Evolutionary conservation across 2,113 vertebrate species (phyloP), one percentile per base, ranked within the genome.

Genomic region (Lanius collurio): DNA sequence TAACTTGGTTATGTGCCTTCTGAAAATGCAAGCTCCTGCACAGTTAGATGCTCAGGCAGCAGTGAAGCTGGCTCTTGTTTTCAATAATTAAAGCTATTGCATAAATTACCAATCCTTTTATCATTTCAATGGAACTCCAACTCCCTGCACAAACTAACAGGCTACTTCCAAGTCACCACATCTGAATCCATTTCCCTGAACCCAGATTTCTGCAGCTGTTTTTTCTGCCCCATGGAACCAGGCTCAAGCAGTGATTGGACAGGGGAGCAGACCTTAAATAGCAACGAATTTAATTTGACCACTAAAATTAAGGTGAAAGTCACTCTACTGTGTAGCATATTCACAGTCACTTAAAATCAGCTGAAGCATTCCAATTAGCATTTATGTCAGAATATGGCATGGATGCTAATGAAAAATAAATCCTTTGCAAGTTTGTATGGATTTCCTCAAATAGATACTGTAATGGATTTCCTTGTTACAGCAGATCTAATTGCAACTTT

Each of bases 361-460:
- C 63, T 74, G 68, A 94, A 87, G 62, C 80, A 95, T 97, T 97
- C 92, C 95, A 97, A 97, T 97, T 89, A 97, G 73, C 97, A 96
- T 96, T 97, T 97, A 92, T 56, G 71, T 71, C 95, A 82, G 80
- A 93, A 90, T 94, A 96, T 46, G 74, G 80, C 86, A 95, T 18
- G 52, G 47, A 89, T 87, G 90, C 70, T 95, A 96, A 98, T 95
- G 82, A 82, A 95, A 97, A 98, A 98, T 97, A 85, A 98, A 97
- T 94, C 89, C 59, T 89, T 97, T 95, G 97, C 70, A 97, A 96
- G 97, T 97, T 95, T 83, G 83, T 90, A 95, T 59, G 89, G 91
- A 89, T 92, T 95, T 95, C 71, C 77, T 93, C 56, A 96, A 88
- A 96, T 16, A 92, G 55, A 87, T 83, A 89, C 35, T 89, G 12